Evolutionary conservation across 2,797 vertebrate species (phyloP).

Genomic region (Clarias fuscus): DNA sequence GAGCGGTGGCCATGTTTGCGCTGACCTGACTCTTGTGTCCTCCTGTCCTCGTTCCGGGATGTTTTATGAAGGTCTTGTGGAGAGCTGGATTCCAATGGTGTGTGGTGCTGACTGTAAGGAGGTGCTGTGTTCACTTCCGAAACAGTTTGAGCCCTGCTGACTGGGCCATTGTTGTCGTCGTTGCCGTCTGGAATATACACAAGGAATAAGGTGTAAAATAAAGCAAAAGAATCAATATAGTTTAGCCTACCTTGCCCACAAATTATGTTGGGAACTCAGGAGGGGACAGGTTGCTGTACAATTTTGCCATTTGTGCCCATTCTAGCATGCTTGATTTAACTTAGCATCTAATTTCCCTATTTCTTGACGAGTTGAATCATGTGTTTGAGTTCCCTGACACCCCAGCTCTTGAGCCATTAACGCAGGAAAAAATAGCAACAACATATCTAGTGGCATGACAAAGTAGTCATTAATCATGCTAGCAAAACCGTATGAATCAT

Average conservation of each 20-base stretch:
- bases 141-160: conserved; percentile 91
- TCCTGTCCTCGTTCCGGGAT: conserved; percentile 84
- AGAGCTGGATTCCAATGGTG: conserved; percentile 82
- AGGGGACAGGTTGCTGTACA: not conserved
- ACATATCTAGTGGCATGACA: conserved; percentile 20
- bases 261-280: not conserved
- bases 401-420: not conserved
- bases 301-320: not conserved
- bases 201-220: conserved; percentile 69
- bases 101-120: conserved; percentile 71
- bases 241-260: not conserved
- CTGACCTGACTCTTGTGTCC: conserved; percentile 75
- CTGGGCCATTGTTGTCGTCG: conserved; percentile 82
- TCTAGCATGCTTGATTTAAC: not conserved
- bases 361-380: not conserved
- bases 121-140: conserved; percentile 86
- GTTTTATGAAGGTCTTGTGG: conserved; percentile 88
- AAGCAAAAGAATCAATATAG: conserved; percentile 35
- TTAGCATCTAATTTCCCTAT: not conserved
- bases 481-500: conserved; percentile 28
- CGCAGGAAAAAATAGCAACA: not conserved
- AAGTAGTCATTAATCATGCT: conserved; percentile 20
- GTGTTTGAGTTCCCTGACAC: not conserved
- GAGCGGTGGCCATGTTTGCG: conserved; percentile 78
- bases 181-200: conserved; percentile 86